phyloP scores from a whole-genome alignment of 2,888 invertebrate species.

The Ligdia adustata region DNA sequence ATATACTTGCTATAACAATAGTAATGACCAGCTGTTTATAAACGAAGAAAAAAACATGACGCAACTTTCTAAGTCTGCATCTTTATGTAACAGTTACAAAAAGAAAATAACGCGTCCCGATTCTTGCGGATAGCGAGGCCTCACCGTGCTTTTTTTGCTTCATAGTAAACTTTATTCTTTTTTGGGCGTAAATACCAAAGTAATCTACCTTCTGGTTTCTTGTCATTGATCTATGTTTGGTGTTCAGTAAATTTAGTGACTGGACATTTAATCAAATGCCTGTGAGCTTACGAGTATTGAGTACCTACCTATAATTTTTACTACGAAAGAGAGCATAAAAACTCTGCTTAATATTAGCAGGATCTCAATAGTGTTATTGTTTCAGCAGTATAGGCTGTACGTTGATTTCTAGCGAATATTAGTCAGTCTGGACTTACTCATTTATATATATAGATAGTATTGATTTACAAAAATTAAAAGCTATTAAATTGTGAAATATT shows the following conservation, averaged over 20 bases:
- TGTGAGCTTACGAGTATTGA: too few relatives aligned
- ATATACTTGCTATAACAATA: conserved; percentile 28
- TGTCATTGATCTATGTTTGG: background rate
- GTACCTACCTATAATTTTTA: too few relatives aligned
- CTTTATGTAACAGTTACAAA: conserved; percentile 35
- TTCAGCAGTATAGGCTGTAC: too few relatives aligned
- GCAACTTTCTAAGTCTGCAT: conserved; percentile 39
- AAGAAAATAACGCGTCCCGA: conserved; percentile 27
- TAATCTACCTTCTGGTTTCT: background rate
- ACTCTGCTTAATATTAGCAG: too few relatives aligned
- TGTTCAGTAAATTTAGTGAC: background rate
- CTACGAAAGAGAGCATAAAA: too few relatives aligned
- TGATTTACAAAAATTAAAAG: too few relatives aligned
- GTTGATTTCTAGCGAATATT: too few relatives aligned
- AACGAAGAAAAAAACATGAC: conserved; percentile 33
- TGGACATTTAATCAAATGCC: too few relatives aligned
- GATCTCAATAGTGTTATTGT: too few relatives aligned
- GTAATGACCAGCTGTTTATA: conserved; percentile 33
- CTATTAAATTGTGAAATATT: too few relatives aligned
- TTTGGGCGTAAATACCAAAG: conserved; percentile 1
- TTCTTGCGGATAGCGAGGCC: conserved; percentile 18
- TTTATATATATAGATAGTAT: too few relatives aligned
- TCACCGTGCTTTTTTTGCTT: conserved; percentile 13
- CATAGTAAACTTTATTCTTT: conserved; percentile 4
- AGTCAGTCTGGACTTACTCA: too few relatives aligned